phyloP scores from a whole-genome alignment of 2,888 invertebrate genomes.

The Nysson spinosus region DNA sequence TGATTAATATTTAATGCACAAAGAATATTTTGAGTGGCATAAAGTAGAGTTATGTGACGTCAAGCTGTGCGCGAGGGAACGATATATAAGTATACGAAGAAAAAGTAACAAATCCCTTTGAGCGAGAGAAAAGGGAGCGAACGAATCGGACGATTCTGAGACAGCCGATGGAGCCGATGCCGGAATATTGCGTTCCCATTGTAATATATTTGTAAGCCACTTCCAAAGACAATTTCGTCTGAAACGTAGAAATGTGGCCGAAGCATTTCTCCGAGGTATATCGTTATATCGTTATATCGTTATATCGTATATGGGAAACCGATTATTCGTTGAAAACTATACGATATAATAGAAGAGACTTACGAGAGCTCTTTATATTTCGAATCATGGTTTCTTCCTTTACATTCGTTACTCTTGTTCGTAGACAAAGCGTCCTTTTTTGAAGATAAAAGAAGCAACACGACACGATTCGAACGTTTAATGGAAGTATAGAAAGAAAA shows the following conservation, averaged over 20 bases:
- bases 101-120: slow-evolving; percentile 54
- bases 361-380: too few species aligned
- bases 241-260: slow-evolving; percentile 36
- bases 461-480: too few species aligned
- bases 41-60: slow-evolving; percentile 2
- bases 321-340: slow-evolving; percentile 51
- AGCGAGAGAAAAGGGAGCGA: slow-evolving; percentile 30
- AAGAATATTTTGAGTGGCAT: too few species aligned
- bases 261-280: slow-evolving; percentile 51
- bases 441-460: too few species aligned
- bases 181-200: slow-evolving; percentile 63
- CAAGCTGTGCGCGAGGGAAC: slow-evolving; percentile 10
- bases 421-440: too few species aligned
- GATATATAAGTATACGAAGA: slow-evolving; percentile 9
- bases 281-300: slow-evolving; percentile 54
- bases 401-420: too few species aligned
- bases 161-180: slow-evolving; percentile 46
- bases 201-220: slow-evolving; percentile 68
- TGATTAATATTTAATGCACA: too few species aligned
- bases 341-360: slow-evolving; percentile 19
- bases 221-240: slow-evolving; percentile 63
- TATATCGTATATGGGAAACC: slow-evolving; percentile 40
- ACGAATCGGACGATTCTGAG: slow-evolving; percentile 49
- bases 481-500: too few species aligned
- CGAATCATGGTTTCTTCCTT: too few species aligned